Evolutionary conservation across 2,888 invertebrate genomes (phyloP).

Genomic region (Myopa tessellatipennis): DNA sequence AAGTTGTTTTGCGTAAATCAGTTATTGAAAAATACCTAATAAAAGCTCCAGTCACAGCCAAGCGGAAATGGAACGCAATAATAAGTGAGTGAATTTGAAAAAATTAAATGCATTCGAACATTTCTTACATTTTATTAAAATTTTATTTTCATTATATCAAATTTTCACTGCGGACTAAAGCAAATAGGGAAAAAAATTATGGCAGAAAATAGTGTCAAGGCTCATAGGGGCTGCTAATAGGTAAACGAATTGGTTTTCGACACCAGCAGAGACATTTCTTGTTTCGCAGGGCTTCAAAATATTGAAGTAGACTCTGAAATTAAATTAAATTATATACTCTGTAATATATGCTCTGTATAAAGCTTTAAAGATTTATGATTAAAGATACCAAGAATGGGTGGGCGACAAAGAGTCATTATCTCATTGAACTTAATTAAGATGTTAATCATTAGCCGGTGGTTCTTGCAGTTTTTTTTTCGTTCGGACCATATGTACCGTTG

Average conservation of each 20-base stretch:
- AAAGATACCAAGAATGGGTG: too few species aligned
- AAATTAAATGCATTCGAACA: constrained; percentile 2
- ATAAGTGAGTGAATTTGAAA: constrained; percentile 57
- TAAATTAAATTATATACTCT: too few species aligned
- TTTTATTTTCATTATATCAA: constrained; percentile 18
- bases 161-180: constrained; percentile 27
- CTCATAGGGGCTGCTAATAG: constrained; percentile 27
- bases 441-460: too few species aligned
- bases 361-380: too few species aligned
- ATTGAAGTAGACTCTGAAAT: background rate
- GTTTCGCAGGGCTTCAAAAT: background rate
- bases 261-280: background rate
- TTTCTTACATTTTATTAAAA: constrained; percentile 8
- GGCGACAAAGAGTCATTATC: too few species aligned
- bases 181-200: constrained; percentile 24
- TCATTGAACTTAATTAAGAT: too few species aligned
- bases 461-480: too few species aligned
- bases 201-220: constrained; percentile 45
- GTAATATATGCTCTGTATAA: too few species aligned
- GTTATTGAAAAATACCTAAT: constrained; percentile 31
- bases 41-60: constrained; percentile 37
- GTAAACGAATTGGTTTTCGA: background rate
- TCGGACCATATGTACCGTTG: too few species aligned
- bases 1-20: constrained; percentile 38
- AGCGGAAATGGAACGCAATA: constrained; percentile 54